A percentile compares a stretch with the other conserved stretches of the same genome.
These are phyloP conservation scores for Altica lythri DNA, from an alignment of 2,888 invertebrate genomes.

Conservation along the genomic window DNA sequence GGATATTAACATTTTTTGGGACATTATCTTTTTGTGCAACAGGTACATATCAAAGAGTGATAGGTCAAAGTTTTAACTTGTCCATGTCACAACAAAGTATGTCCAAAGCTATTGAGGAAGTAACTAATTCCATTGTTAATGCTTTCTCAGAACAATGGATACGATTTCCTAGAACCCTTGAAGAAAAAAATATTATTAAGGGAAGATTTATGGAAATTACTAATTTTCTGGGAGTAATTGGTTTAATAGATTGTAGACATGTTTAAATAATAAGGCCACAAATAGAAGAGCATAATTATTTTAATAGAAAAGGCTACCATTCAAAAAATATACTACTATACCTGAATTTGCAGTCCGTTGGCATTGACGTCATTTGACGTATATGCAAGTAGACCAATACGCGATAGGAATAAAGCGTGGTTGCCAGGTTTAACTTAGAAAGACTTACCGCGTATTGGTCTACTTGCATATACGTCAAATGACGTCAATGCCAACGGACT, in stretches of 20 bases:
- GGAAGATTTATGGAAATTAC: neutral
- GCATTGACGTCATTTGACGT: too few relatives aligned
- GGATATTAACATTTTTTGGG: neutral
- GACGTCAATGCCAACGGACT: too few relatives aligned
- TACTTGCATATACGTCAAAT: too few relatives aligned
- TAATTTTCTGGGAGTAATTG: neutral
- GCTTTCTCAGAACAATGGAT: neutral
- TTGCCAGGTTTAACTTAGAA: too few relatives aligned
- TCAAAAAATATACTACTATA: too few relatives aligned
- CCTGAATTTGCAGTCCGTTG: too few relatives aligned
- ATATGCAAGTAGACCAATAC: too few relatives aligned
- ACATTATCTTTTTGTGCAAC: neutral
- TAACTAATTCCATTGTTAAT: neutral
- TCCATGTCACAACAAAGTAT: slow-evolving; percentile 1
- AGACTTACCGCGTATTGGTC: too few relatives aligned
- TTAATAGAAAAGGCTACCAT: neutral
- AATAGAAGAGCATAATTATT: neutral
- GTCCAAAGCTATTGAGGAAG: neutral
- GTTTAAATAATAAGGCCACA: neutral
- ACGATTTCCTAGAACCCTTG: neutral
- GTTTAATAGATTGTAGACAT: neutral
- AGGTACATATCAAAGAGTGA: neutral
- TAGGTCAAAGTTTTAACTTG: neutral
- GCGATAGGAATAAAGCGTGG: too few relatives aligned
- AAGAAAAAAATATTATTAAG: neutral